Conservation (phyloP, 2,797 vertebrate species). For the Salarias fasciatus region DNA sequence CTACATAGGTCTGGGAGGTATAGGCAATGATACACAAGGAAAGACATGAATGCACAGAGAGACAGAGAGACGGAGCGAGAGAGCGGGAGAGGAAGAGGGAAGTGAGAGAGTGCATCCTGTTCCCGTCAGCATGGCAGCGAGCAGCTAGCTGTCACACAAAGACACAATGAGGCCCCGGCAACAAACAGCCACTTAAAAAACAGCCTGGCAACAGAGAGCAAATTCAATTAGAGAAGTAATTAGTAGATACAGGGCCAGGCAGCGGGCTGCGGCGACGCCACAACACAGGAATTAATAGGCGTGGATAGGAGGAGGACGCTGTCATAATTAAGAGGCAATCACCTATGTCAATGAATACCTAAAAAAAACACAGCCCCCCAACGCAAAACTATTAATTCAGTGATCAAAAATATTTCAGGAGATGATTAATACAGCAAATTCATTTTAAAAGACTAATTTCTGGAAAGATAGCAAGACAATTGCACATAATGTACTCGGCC, state of each 20-base stretch:
- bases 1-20: constrained; percentile 73
- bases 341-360: constrained; percentile 99
- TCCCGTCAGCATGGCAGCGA: constrained; percentile 53
- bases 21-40: constrained; percentile 68
- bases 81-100: constrained; percentile 7
- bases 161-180: constrained; percentile 96
- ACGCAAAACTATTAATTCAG: constrained; percentile 98
- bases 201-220: constrained; percentile 99
- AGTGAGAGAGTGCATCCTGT: constrained; percentile 53
- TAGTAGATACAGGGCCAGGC: constrained; percentile 99
- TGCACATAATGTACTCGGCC: constrained; percentile 92
- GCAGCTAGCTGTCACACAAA: constrained; percentile 90
- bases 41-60: constrained; percentile 55
- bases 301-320: constrained; percentile 94
- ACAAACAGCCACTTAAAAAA: constrained; percentile 99
- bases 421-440: constrained; percentile 99
- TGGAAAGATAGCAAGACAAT: constrained; percentile 99
- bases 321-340: constrained; percentile 99
- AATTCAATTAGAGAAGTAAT: constrained; percentile 99
- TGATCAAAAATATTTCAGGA: constrained; percentile 98
- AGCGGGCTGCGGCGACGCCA: constrained; percentile 95
- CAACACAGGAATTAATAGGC: constrained; percentile 99
- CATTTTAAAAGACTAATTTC: constrained; percentile 99
- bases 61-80: not conserved
- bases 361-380: constrained; percentile 78